Evolutionary conservation across 2,888 invertebrate species (phyloP).

Genomic region (Drosophila austrosaltans): DNA sequence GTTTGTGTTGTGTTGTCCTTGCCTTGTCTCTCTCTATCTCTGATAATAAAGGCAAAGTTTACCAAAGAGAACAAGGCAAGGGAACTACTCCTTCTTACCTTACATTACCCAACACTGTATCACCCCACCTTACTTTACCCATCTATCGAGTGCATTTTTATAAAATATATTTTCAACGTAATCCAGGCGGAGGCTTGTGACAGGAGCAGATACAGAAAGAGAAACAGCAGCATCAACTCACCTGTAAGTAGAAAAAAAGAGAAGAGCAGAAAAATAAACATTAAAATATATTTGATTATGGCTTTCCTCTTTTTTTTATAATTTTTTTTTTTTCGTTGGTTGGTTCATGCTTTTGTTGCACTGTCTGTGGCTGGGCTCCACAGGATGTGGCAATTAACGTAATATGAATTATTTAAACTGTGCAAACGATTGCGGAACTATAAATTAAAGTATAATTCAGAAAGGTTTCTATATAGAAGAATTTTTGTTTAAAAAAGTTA

Average conservation of each 20-base stretch:
- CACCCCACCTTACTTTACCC: background rate
- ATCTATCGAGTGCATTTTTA: conserved; percentile 54
- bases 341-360: conserved; percentile 40
- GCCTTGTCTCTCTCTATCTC: conserved; percentile 47
- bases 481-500: too few relatives aligned
- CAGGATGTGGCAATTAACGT: conserved; percentile 57
- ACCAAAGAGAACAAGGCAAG: conserved; percentile 25
- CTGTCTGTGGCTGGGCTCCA: conserved; percentile 45
- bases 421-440: conserved; percentile 19
- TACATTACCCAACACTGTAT: background rate
- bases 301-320: conserved; percentile 24
- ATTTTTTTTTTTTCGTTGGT: background rate
- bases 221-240: conserved; percentile 56
- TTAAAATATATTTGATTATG: conserved; percentile 75
- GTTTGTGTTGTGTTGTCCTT: conserved; percentile 49
- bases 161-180: conserved; percentile 45
- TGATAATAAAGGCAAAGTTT: conserved; percentile 74
- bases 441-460: conserved; percentile 1
- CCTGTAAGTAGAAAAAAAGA: conserved; percentile 67
- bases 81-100: background rate
- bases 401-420: conserved; percentile 57
- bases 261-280: conserved; percentile 65
- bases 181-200: conserved; percentile 30
- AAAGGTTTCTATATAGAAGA: too few relatives aligned
- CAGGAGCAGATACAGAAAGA: conserved; percentile 24